phyloP scores from a whole-genome alignment of 2,113 vertebrate genomes.

The Arizona elegans region DNA sequence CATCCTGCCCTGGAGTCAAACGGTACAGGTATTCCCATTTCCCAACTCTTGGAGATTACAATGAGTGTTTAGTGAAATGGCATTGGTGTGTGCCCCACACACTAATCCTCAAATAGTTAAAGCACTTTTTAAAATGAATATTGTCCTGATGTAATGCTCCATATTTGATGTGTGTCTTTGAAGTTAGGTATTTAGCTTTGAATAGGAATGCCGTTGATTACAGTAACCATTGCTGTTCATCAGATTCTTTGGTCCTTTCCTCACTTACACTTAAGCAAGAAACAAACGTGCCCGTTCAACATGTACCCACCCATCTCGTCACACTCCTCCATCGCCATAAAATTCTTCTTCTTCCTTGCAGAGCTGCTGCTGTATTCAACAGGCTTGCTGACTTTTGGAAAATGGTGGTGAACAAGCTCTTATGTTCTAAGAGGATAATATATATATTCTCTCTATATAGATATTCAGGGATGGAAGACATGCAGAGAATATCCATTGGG shows the following conservation, averaged over 20 bases:
- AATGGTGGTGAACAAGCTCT: background rate
- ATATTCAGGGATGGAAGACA: background rate
- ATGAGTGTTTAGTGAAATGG: background rate
- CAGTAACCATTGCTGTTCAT: background rate
- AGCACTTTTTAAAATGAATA: background rate
- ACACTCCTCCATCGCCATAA: background rate
- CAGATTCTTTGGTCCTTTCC: background rate
- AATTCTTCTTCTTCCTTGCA: background rate
- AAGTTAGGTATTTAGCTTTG: background rate
- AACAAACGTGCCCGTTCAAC: background rate
- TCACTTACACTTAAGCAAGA: background rate
- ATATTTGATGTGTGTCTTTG: background rate
- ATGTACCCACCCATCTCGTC: background rate
- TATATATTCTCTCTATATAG: background rate
- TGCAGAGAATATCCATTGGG: background rate
- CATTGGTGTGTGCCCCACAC: background rate
- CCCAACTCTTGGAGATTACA: background rate
- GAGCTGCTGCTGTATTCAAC: background rate
- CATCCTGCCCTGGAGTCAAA: constrained; percentile 2
- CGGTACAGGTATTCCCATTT: constrained; percentile 17
- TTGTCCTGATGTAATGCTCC: background rate
- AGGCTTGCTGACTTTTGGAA: background rate
- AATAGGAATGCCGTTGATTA: background rate
- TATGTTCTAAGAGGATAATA: background rate
- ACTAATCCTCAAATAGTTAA: background rate